These are phyloP conservation scores for Hypsibius dujardini DNA, from an alignment of 1,140 invertebrate species.

Conservation along the genomic window DNA sequence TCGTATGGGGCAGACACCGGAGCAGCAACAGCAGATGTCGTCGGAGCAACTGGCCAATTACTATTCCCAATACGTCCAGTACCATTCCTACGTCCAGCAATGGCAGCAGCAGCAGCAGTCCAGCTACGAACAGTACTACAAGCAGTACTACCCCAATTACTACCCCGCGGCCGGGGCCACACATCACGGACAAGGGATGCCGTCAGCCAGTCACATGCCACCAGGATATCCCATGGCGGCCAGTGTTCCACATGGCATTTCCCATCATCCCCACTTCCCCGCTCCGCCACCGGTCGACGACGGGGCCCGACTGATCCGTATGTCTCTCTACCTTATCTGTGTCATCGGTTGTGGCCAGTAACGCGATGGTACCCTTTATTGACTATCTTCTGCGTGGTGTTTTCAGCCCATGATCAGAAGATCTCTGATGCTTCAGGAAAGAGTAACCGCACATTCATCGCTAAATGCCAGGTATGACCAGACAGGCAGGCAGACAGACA, in stretches of 20 bases:
- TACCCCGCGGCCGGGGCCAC: background rate
- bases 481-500: no score
- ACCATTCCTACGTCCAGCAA: slow-evolving; percentile 8
- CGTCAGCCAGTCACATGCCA: background rate
- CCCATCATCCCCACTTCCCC: background rate
- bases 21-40: slow-evolving; percentile 9
- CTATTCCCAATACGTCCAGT: slow-evolving; percentile 6
- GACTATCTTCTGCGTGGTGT: background rate
- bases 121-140: slow-evolving; percentile 17
- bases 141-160: slow-evolving; percentile 9
- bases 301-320: background rate
- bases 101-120: slow-evolving; percentile 8
- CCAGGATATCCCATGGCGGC: background rate
- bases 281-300: background rate
- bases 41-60: slow-evolving; percentile 16
- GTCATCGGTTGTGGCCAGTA: no score
- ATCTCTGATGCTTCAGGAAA: background rate
- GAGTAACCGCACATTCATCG: background rate
- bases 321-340: background rate
- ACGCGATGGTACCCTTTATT: no score
- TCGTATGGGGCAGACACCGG: slow-evolving; percentile 1
- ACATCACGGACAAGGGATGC: no score
- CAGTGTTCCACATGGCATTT: no score
- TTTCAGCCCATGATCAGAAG: slow-evolving; percentile 10
- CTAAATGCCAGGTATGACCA: background rate